Conservation (phyloP, 2,888 invertebrate species). For the Troides aeacus region DNA sequence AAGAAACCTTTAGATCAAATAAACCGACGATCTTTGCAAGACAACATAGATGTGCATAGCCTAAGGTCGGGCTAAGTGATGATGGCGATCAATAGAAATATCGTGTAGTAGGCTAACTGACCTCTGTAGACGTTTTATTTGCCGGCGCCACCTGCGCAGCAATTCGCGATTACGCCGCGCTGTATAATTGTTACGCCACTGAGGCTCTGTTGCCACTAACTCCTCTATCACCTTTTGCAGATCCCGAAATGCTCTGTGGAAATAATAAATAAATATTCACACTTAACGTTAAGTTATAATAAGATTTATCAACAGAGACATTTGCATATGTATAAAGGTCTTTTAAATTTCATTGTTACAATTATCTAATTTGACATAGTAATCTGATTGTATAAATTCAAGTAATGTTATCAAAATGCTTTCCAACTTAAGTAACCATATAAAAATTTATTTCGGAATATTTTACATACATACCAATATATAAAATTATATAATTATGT, state of each 20-base stretch:
- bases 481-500: too few relatives aligned
- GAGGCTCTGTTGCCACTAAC: conserved; percentile 87
- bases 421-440: too few relatives aligned
- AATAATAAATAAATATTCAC: background rate
- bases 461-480: too few relatives aligned
- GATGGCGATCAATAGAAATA: background rate
- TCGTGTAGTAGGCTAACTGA: conserved; percentile 39
- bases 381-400: too few relatives aligned
- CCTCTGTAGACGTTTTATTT: conserved; percentile 88
- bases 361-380: too few relatives aligned
- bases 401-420: too few relatives aligned
- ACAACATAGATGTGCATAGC: too few relatives aligned
- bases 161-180: conserved; percentile 90
- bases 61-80: too few relatives aligned
- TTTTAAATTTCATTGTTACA: too few relatives aligned
- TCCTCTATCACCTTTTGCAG: conserved; percentile 93
- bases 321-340: background rate
- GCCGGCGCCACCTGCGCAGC: conserved; percentile 92
- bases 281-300: background rate
- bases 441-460: too few relatives aligned
- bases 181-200: conserved; percentile 89
- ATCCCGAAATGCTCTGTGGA: conserved; percentile 85
- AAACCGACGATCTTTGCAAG: too few relatives aligned
- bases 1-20: too few relatives aligned
- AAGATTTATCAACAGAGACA: background rate